Evolutionary conservation across 2,888 invertebrate species (phyloP).

Genomic region (Stenoptilia bipunctidactyla): DNA sequence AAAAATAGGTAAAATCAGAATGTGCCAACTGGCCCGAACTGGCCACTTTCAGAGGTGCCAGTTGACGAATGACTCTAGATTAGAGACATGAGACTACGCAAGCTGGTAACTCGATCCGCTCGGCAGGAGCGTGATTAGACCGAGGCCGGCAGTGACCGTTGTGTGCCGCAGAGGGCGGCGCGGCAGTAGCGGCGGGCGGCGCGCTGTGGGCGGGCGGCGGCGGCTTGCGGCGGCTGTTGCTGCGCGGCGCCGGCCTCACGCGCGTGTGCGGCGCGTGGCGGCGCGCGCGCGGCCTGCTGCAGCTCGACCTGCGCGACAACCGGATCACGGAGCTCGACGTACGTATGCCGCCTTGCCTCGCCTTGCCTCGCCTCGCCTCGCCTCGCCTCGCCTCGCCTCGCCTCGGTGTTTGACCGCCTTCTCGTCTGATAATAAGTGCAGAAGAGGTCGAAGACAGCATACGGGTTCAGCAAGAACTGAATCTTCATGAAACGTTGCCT

Average conservation of each 20-base stretch:
- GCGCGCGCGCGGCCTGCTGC: conserved; percentile 8
- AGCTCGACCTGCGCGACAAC: conserved; percentile 19
- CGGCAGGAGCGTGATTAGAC: background rate
- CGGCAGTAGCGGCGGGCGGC: conserved; percentile 5
- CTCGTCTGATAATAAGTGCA: no score
- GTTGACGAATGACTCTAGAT: no score
- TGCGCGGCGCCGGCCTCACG: conserved; percentile 10
- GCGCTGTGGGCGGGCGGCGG: conserved; percentile 12
- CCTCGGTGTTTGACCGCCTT: no score
- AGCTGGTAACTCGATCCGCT: background rate
- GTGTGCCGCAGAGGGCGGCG: background rate
- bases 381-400: background rate
- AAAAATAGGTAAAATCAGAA: no score
- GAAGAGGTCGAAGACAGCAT: no score
- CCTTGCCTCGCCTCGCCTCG: background rate
- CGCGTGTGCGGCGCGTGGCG: conserved; percentile 20
- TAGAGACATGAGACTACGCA: no score
- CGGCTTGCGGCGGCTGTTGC: conserved; percentile 11
- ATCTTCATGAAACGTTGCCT: no score
- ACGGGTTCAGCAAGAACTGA: no score
- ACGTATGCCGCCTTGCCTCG: background rate
- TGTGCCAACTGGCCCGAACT: no score
- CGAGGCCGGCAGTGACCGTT: background rate
- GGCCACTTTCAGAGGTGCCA: no score
- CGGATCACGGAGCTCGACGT: conserved; percentile 13